Conservation (phyloP, 1,140 invertebrate species). For the Gyrodactylus salaris region DNA sequence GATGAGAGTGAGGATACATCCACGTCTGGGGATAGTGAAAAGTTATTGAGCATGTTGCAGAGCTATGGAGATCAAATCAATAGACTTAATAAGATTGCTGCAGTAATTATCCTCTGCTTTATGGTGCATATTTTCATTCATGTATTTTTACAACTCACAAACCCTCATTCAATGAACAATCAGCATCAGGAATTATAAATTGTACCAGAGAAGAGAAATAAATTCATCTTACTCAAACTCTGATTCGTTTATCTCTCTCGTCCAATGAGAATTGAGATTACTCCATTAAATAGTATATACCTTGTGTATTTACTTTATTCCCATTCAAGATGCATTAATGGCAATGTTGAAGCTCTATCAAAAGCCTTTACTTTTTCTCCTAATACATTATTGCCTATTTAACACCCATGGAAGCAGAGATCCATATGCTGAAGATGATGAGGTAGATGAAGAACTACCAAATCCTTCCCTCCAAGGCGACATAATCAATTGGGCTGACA, state of each 20-base stretch:
- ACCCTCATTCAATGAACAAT: too few species aligned
- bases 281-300: too few species aligned
- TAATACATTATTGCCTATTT: too few species aligned
- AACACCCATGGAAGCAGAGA: not conserved
- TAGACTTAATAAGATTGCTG: not conserved
- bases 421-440: slow-evolving; percentile 6
- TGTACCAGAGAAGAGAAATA: too few species aligned
- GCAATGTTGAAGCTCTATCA: too few species aligned
- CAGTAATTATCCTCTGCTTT: not conserved
- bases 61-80: not conserved
- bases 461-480: slow-evolving; percentile 18
- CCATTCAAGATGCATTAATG: too few species aligned
- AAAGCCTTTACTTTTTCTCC: too few species aligned
- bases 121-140: not conserved
- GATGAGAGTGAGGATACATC: not conserved
- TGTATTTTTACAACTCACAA: not conserved
- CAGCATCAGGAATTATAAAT: too few species aligned
- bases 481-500: slow-evolving; percentile 22
- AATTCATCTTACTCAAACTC: too few species aligned
- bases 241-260: too few species aligned
- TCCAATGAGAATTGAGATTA: too few species aligned
- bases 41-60: not conserved
- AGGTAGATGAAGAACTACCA: not conserved
- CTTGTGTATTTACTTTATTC: too few species aligned
- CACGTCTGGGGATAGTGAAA: not conserved